Percentiles rank a stretch among this genome's conserved stretches.
phyloP scores from a whole-genome alignment of 2,797 vertebrate genomes.

The Lutjanus argentimaculatus region DNA sequence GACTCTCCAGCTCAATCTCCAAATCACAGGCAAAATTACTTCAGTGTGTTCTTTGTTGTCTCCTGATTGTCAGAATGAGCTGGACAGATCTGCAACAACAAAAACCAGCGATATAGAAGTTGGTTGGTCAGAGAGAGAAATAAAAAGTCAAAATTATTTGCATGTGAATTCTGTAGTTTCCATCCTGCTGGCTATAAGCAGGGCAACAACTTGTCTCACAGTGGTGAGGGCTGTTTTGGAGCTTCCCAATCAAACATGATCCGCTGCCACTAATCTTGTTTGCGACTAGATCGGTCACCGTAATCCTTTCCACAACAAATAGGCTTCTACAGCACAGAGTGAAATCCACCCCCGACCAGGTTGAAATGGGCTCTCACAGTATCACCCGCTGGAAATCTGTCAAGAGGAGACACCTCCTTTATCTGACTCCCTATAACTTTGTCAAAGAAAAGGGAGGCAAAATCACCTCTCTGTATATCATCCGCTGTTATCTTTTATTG shows the following conservation, averaged over 20 bases:
- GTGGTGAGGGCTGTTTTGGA: constrained; percentile 74
- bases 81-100: constrained; percentile 14
- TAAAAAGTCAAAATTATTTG: constrained; percentile 40
- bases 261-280: constrained; percentile 85
- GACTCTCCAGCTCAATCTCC: constrained; percentile 59
- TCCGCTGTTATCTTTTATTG: constrained; percentile 3
- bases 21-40: constrained; percentile 58
- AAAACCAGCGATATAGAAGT: background rate
- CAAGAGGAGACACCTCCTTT: constrained; percentile 39
- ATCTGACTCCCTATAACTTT: constrained; percentile 26
- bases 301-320: constrained; percentile 82
- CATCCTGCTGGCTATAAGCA: constrained; percentile 23
- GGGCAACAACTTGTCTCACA: constrained; percentile 71
- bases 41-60: constrained; percentile 37
- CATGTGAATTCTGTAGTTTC: constrained; percentile 8
- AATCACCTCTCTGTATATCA: background rate
- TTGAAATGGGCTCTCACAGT: constrained; percentile 40
- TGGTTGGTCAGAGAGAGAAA: constrained; percentile 16
- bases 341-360: constrained; percentile 68
- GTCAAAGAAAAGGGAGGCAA: background rate
- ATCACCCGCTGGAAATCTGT: constrained; percentile 53
- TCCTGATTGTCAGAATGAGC: constrained; percentile 29
- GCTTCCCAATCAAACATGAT: constrained; percentile 86
- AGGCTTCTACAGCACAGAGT: constrained; percentile 64
- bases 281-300: constrained; percentile 78